Percentiles rank a stretch among this genome's conserved stretches.
phyloP scores from a whole-genome alignment of 1,140 invertebrate species.

The Nephotettix cincticeps region DNA sequence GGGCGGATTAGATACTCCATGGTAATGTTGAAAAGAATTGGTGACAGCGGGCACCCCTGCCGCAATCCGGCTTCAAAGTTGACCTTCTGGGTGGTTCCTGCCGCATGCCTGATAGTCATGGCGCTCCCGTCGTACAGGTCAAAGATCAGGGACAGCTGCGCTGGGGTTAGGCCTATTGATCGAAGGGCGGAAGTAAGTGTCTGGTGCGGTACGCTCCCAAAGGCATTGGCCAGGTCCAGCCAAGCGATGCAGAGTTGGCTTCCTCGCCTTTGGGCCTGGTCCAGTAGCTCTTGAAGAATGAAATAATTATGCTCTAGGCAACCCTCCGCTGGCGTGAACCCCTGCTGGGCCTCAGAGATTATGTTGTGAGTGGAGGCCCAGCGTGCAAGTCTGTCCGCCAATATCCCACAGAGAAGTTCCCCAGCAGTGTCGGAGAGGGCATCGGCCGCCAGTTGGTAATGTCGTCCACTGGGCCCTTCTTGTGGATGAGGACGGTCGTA shows the following conservation, averaged over 20 bases:
- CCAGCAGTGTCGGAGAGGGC: background rate
- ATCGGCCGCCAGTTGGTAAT: background rate
- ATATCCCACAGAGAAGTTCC: no score
- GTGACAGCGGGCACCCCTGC: background rate
- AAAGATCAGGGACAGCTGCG: background rate
- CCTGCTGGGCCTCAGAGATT: no score
- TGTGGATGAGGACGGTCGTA: no score
- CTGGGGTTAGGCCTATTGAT: background rate
- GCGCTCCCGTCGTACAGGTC: background rate
- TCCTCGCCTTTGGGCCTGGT: background rate
- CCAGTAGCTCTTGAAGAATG: background rate
- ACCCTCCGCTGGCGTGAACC: background rate
- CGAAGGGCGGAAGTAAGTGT: background rate
- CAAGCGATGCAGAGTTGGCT: background rate
- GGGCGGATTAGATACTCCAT: no score
- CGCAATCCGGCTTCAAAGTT: background rate
- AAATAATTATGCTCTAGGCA: conserved; percentile 1
- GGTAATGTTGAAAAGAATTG: background rate
- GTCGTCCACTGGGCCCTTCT: no score
- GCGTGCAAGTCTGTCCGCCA: no score
- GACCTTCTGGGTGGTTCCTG: background rate
- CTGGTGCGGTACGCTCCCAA: background rate
- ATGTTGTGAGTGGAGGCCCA: no score
- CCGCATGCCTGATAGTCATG: background rate
- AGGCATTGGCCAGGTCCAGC: background rate